These are phyloP conservation scores for Meteorus cinctellus DNA, from an alignment of 2,888 invertebrate genomes.

Conservation along the genomic window DNA sequence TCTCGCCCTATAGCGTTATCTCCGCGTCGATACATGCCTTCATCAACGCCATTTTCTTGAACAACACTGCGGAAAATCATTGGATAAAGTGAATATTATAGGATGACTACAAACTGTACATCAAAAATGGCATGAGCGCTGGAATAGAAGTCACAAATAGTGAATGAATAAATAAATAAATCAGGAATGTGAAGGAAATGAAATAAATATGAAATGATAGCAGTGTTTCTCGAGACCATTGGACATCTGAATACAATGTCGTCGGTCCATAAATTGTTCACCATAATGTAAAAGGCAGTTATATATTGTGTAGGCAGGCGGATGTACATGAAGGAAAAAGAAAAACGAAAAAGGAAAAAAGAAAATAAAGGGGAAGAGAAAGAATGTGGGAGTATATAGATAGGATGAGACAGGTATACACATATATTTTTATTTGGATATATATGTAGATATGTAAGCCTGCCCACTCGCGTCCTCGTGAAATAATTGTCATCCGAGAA, in stretches of 20 bases:
- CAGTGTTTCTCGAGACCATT: slow-evolving; percentile 55
- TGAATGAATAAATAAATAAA: background rate
- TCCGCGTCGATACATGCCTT: background rate
- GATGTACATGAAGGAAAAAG: slow-evolving; percentile 39
- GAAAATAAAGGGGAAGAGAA: slow-evolving; percentile 38
- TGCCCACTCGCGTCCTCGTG: slow-evolving; percentile 54
- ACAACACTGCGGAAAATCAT: background rate
- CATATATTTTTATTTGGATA: slow-evolving; percentile 37
- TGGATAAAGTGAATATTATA: background rate
- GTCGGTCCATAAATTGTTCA: slow-evolving; percentile 63
- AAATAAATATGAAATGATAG: slow-evolving; percentile 45
- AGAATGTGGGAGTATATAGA: slow-evolving; percentile 42
- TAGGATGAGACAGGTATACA: slow-evolving; percentile 41
- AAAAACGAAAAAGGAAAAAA: slow-evolving; percentile 8
- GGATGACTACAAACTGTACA: background rate
- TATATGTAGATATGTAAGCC: slow-evolving; percentile 37
- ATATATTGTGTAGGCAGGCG: slow-evolving; percentile 45
- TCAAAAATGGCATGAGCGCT: background rate
- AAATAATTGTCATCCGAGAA: slow-evolving; percentile 66
- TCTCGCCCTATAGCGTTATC: background rate
- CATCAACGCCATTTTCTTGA: background rate
- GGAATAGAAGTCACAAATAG: no score
- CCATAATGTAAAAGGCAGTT: slow-evolving; percentile 63
- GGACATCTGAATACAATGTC: slow-evolving; percentile 65
- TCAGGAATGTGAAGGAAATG: slow-evolving; percentile 24